Percentiles rank a stretch among this genome's conserved stretches.
phyloP scores from a whole-genome alignment of 2,888 invertebrate genomes.

The Pseudoips prasinana region DNA sequence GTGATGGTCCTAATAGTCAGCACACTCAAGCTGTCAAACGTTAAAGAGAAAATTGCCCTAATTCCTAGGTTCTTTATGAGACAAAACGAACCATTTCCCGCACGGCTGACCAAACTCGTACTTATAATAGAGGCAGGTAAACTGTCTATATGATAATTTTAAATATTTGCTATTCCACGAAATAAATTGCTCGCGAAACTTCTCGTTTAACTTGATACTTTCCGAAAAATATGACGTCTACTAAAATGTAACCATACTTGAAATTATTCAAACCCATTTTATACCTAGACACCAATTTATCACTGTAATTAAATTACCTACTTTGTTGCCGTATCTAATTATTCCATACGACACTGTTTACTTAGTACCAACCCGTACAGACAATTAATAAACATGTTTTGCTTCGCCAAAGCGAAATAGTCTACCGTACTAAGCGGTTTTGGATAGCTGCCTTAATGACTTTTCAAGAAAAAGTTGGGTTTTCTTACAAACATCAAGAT shows the following conservation, averaged over 20 bases:
- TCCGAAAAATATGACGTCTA: neutral
- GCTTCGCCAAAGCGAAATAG: slow-evolving; percentile 1
- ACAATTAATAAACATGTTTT: slow-evolving; percentile 8
- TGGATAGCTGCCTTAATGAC: slow-evolving; percentile 26
- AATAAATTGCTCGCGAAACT: too few species aligned
- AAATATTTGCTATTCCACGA: too few species aligned
- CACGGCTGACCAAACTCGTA: too few species aligned
- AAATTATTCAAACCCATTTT: neutral
- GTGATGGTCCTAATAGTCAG: too few species aligned
- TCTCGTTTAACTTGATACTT: too few species aligned
- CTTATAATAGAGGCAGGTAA: too few species aligned
- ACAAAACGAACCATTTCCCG: too few species aligned
- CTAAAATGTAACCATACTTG: too few species aligned
- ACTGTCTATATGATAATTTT: too few species aligned
- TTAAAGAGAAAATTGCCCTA: too few species aligned
- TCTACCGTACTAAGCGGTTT: slow-evolving; percentile 20
- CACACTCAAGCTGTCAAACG: too few species aligned
- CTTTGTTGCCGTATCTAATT: neutral
- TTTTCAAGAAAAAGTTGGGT: slow-evolving; percentile 11
- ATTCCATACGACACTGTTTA: neutral
- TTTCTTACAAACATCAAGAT: slow-evolving; percentile 11
- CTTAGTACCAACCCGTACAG: slow-evolving; percentile 1
- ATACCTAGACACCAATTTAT: neutral
- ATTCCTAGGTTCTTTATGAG: too few species aligned
- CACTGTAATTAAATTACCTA: neutral